Conservation (phyloP, 1,140 invertebrate species). For the Hormaphis cornu region DNA sequence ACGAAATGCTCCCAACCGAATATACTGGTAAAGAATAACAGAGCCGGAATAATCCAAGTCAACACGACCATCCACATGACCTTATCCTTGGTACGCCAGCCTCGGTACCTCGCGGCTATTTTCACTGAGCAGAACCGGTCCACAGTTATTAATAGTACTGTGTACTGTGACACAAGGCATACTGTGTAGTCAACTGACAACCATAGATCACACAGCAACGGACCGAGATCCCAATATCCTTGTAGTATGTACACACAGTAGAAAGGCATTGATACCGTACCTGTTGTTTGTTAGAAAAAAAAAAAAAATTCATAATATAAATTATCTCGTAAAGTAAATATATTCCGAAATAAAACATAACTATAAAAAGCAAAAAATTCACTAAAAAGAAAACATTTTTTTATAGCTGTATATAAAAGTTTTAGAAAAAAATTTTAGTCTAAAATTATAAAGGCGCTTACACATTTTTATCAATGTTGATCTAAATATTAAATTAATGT, state of each 20-base stretch:
- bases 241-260: conserved; percentile 92
- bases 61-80: conserved; percentile 90
- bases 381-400: too few species aligned
- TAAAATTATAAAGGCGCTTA: too few species aligned
- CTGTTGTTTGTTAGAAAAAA: conserved; percentile 49
- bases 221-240: conserved; percentile 94
- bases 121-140: conserved; percentile 99
- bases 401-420: too few species aligned
- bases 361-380: too few species aligned
- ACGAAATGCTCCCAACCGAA: conserved; percentile 99
- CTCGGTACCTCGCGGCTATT: conserved; percentile 92
- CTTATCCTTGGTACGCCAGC: conserved; percentile 90
- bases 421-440: too few species aligned
- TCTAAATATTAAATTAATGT: too few species aligned
- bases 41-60: conserved; percentile 94
- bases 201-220: conserved; percentile 95
- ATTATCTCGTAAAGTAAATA: not conserved
- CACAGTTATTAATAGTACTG: conserved; percentile 95
- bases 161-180: conserved; percentile 97
- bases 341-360: too few species aligned
- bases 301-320: not conserved
- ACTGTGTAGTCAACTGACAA: conserved; percentile 98
- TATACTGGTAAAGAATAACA: conserved; percentile 96
- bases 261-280: conserved; percentile 88
- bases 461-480: too few species aligned